Evolutionary conservation across 2,888 invertebrate species (phyloP).

Genomic region (Drosophila pegasa): DNA sequence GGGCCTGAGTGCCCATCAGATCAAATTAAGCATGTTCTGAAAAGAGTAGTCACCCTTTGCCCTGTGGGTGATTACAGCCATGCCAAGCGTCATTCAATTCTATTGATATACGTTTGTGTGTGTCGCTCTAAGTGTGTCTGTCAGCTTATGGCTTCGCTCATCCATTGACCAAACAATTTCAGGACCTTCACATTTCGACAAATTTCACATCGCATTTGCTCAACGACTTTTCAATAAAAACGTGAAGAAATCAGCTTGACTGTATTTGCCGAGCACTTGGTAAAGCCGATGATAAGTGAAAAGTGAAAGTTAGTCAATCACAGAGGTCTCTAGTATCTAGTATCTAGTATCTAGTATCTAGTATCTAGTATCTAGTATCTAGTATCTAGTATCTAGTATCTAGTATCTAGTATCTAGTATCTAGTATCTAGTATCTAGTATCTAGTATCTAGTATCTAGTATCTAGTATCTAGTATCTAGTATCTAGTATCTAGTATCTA

Average conservation of each 20-base stretch:
- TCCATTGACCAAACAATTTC: constrained; percentile 59
- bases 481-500: neutral
- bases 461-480: neutral
- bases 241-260: constrained; percentile 21
- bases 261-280: neutral
- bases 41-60: constrained; percentile 51
- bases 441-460: neutral
- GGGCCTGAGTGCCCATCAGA: constrained; percentile 11
- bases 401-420: neutral
- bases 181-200: constrained; percentile 48
- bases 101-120: constrained; percentile 38
- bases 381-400: neutral
- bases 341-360: neutral
- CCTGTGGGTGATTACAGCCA: neutral
- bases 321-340: neutral
- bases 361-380: neutral
- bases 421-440: neutral
- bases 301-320: neutral
- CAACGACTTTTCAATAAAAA: constrained; percentile 38
- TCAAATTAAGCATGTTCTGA: constrained; percentile 34
- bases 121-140: neutral
- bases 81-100: constrained; percentile 32
- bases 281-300: neutral
- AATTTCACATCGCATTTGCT: constrained; percentile 49
- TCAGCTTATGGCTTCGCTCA: constrained; percentile 34